Evolutionary conservation across 2,888 invertebrate species (phyloP).

Genomic region (Deilephila porcellus): DNA sequence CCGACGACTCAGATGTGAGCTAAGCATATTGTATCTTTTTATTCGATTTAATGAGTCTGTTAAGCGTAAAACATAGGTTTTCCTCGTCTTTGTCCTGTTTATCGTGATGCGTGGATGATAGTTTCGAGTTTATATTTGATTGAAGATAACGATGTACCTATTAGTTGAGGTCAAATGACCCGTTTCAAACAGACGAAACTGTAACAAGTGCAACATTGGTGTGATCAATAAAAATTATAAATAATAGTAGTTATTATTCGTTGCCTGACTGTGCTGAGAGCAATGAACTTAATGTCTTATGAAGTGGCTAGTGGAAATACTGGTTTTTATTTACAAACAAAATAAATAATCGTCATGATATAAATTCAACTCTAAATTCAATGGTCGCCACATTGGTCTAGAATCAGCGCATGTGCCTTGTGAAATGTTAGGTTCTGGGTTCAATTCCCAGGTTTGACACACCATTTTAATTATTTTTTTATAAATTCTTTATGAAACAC

Average conservation of each 20-base stretch:
- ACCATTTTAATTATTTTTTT: too few relatives aligned
- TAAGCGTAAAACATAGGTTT: background rate
- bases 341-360: background rate
- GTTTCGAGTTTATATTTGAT: background rate
- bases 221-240: background rate
- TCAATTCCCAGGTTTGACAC: too few relatives aligned
- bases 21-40: slow-evolving; percentile 40
- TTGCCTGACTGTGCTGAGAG: background rate
- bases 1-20: slow-evolving; percentile 73
- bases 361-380: background rate
- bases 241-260: background rate
- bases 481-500: too few relatives aligned
- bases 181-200: background rate
- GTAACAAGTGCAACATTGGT: too few relatives aligned
- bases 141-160: background rate
- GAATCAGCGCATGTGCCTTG: too few relatives aligned
- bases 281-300: background rate
- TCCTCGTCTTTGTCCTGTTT: background rate
- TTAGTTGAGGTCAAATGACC: background rate
- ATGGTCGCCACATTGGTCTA: too few relatives aligned
- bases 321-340: background rate
- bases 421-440: too few relatives aligned
- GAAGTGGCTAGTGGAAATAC: background rate
- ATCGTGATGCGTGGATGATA: background rate
- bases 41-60: slow-evolving; percentile 4